Percentiles rank a stretch among this genome's conserved stretches.
These are phyloP conservation scores for Narcine bancroftii DNA, from an alignment of 2,113 vertebrate genomes.

Conservation along the genomic window DNA sequence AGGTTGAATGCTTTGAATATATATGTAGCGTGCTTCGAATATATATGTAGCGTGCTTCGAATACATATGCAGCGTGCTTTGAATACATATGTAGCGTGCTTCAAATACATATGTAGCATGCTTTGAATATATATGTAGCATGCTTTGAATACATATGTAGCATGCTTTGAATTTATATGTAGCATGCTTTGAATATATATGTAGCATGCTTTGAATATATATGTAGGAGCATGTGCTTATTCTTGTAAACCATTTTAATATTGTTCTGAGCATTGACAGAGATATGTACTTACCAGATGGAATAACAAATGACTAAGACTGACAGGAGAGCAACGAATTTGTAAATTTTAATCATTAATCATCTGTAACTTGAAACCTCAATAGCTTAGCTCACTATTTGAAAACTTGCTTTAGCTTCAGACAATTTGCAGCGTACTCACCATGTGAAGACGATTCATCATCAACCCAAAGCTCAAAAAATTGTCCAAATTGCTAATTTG, in stretches of 20 bases:
- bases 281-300: slow-evolving; percentile 10
- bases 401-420: slow-evolving; percentile 3
- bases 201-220: neutral
- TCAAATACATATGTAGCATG: too few species aligned
- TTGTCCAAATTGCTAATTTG: neutral
- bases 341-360: slow-evolving; percentile 21
- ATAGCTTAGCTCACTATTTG: slow-evolving; percentile 8
- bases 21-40: too few species aligned
- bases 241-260: neutral
- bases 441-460: slow-evolving; percentile 28
- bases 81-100: too few species aligned
- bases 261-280: neutral
- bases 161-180: too few species aligned
- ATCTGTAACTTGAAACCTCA: slow-evolving; percentile 29
- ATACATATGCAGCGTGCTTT: too few species aligned
- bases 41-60: too few species aligned
- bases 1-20: neutral
- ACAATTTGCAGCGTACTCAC: neutral
- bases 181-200: too few species aligned
- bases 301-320: slow-evolving; percentile 25
- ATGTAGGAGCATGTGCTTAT: neutral
- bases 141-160: too few species aligned
- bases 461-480: neutral
- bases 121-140: too few species aligned
- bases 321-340: neutral